Conservation (phyloP, 2,888 invertebrate species). For the Gymnocheta viridis region DNA sequence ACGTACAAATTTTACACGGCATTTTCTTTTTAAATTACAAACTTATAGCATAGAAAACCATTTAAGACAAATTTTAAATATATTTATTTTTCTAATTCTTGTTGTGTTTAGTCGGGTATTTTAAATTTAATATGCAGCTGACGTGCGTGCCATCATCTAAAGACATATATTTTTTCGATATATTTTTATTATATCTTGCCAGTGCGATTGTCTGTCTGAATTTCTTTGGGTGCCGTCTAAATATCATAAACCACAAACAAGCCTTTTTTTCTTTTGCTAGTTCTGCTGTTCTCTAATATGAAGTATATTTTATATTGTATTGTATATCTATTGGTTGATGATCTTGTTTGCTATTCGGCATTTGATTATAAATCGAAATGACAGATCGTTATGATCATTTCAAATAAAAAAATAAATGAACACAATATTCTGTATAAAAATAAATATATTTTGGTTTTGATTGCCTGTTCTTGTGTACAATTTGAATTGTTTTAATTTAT, state of each 20-base stretch:
- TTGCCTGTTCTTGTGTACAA: neutral
- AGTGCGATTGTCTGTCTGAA: neutral
- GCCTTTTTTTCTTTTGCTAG: conserved; percentile 52
- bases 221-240: conserved; percentile 5
- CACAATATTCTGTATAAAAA: conserved; percentile 34
- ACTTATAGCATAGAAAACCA: conserved; percentile 41
- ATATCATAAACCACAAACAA: conserved; percentile 47
- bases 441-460: conserved; percentile 30
- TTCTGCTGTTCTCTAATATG: conserved; percentile 8
- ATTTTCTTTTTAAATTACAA: conserved; percentile 38
- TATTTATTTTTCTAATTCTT: neutral
- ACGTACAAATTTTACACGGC: conserved; percentile 12
- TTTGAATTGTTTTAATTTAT: conserved; percentile 58
- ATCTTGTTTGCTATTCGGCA: conserved; percentile 48
- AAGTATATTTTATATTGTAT: neutral
- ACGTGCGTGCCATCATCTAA: conserved; percentile 63
- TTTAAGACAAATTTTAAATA: conserved; percentile 38
- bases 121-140: conserved; percentile 72
- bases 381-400: conserved; percentile 81
- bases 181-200: neutral
- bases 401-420: conserved; percentile 48
- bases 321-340: conserved; percentile 59
- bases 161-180: conserved; percentile 33
- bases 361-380: conserved; percentile 81
- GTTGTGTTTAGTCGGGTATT: conserved; percentile 47